Conservation (phyloP, 2,888 invertebrate species). For the Crocallis elinguaria region DNA sequence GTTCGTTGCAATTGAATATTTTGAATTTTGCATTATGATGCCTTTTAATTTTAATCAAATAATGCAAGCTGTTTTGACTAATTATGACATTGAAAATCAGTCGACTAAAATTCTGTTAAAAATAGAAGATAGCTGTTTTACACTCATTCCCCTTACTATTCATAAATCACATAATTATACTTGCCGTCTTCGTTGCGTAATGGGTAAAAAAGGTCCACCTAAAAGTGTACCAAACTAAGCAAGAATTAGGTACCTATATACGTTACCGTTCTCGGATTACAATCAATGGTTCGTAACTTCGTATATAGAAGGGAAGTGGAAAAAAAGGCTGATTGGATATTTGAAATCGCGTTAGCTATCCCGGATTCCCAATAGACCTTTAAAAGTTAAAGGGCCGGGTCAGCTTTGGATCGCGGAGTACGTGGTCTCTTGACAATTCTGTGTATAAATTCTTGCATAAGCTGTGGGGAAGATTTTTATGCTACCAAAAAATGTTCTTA, state of each 20-base stretch:
- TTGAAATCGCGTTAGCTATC: slow-evolving; percentile 1
- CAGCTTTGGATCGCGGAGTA: not conserved
- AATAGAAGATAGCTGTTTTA: too few relatives aligned
- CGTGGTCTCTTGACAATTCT: slow-evolving; percentile 5
- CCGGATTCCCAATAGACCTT: not conserved
- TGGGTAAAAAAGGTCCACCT: too few relatives aligned
- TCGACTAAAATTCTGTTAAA: too few relatives aligned
- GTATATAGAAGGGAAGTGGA: not conserved
- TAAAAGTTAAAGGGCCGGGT: slow-evolving; percentile 6
- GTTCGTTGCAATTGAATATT: too few relatives aligned
- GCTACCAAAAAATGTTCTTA: not conserved
- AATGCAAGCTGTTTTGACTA: too few relatives aligned
- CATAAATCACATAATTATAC: too few relatives aligned
- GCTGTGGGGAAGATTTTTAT: not conserved
- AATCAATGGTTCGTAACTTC: not conserved
- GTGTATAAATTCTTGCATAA: not conserved
- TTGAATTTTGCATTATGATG: too few relatives aligned
- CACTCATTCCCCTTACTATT: too few relatives aligned
- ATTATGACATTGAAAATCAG: too few relatives aligned
- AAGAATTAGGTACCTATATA: not conserved
- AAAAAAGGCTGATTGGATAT: slow-evolving; percentile 6
- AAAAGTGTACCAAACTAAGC: too few relatives aligned
- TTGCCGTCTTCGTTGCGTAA: too few relatives aligned
- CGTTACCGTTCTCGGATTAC: not conserved
- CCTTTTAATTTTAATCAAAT: too few relatives aligned